A percentile compares a stretch with the other conserved stretches of the same genome.
Conservation (phyloP, 2,888 invertebrate species). For the Pyrgus malvae region DNA sequence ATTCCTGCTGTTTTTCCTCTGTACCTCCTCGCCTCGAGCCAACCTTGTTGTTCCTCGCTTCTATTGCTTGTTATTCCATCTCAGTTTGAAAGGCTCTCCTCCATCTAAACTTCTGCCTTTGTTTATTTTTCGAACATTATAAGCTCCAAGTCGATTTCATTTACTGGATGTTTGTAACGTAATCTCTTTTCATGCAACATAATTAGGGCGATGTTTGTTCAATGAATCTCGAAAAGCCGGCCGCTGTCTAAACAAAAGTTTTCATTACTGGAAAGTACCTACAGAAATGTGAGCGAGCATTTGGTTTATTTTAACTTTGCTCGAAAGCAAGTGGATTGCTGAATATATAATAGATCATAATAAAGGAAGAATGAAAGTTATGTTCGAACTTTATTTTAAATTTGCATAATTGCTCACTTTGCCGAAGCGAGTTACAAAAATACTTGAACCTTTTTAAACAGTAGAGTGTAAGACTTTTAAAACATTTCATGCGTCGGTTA, state of each 20-base stretch:
- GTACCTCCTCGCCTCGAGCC: slow-evolving; percentile 4
- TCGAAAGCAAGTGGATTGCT: slow-evolving; percentile 4
- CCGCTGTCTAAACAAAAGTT: slow-evolving; percentile 13
- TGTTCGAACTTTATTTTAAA: slow-evolving; percentile 1
- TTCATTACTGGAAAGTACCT: slow-evolving; percentile 8
- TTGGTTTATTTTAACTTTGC: slow-evolving; percentile 17
- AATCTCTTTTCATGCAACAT: slow-evolving; percentile 20
- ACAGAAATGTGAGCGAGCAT: background rate
- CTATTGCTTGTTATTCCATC: slow-evolving; percentile 21
- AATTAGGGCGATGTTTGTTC: slow-evolving; percentile 23
- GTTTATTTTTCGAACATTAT: slow-evolving; percentile 22
- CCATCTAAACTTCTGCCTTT: slow-evolving; percentile 16
- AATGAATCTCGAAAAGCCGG: slow-evolving; percentile 14
- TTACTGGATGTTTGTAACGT: slow-evolving; percentile 9
- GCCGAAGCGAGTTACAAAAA: background rate
- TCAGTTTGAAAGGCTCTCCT: slow-evolving; percentile 13
- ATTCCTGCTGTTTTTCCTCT: slow-evolving; percentile 15
- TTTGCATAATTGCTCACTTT: slow-evolving; percentile 6
- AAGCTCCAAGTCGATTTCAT: slow-evolving; percentile 19
- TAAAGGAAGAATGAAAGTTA: background rate
- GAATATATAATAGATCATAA: slow-evolving; percentile 2
- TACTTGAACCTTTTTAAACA: background rate
- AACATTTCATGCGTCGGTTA: background rate
- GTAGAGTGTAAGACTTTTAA: background rate
- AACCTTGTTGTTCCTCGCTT: background rate